A percentile compares a stretch with the other conserved stretches of the same genome.
Evolutionary conservation across 1,140 invertebrate species (phyloP).

Genomic region (Paraescarpia echinospica): DNA sequence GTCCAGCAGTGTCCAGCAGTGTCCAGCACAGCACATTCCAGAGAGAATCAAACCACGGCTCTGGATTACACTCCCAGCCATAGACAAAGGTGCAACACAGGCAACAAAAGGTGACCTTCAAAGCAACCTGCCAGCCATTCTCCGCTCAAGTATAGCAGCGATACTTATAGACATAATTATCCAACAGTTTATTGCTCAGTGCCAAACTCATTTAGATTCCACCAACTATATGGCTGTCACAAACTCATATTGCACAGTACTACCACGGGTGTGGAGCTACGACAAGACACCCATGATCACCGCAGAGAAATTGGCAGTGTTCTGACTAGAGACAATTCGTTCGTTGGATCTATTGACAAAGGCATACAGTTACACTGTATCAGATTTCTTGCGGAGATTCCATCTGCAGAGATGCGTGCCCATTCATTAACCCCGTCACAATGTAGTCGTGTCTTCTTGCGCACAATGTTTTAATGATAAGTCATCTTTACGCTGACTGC

Average conservation of each 20-base stretch:
- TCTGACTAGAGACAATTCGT: background rate
- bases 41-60: background rate
- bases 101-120: background rate
- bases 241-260: background rate
- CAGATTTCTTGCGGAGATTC: background rate
- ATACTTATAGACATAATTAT: slow-evolving; percentile 2
- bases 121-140: background rate
- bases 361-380: background rate
- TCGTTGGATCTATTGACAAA: background rate
- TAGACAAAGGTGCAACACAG: background rate
- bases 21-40: background rate
- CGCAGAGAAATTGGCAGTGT: background rate
- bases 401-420: background rate
- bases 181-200: background rate
- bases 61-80: background rate
- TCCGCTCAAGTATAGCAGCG: background rate
- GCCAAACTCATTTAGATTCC: background rate
- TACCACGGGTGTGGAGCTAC: background rate
- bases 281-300: background rate
- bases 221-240: background rate
- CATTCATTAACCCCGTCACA: background rate
- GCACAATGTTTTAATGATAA: background rate
- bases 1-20: background rate
- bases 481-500: background rate
- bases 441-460: background rate